Evolutionary conservation across 2,113 vertebrate species (phyloP).

Genomic region (Psettodes erumei): DNA sequence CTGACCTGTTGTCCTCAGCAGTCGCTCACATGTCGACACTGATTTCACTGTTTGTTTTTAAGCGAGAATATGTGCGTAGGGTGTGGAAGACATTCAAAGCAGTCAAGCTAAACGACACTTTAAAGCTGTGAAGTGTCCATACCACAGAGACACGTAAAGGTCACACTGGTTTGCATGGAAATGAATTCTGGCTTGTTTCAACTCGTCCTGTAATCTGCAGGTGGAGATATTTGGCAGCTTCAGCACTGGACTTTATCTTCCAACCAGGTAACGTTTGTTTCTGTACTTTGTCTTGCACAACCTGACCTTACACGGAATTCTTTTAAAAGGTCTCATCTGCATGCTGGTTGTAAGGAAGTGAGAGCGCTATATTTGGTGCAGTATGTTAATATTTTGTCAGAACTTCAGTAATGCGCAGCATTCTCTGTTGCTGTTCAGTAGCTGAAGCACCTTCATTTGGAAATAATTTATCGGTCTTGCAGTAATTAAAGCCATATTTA

Average conservation of each 20-base stretch:
- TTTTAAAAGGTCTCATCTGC: neutral
- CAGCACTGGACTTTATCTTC: constrained; percentile 97
- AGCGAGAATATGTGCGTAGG: neutral
- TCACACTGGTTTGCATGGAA: neutral
- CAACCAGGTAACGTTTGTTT: constrained; percentile 88
- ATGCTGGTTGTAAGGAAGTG: neutral
- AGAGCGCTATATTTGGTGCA: neutral
- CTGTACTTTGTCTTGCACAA: neutral
- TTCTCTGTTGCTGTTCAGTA: neutral
- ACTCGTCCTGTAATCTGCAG: constrained; percentile 77
- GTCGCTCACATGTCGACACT: neutral
- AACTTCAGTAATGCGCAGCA: neutral
- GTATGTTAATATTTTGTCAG: neutral
- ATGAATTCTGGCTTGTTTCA: neutral
- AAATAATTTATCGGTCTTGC: neutral
- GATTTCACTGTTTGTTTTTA: neutral
- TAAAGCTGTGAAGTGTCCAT: neutral
- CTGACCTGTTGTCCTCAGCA: neutral
- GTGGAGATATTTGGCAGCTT: constrained; percentile 99
- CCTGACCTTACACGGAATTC: neutral
- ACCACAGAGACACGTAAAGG: neutral
- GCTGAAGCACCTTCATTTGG: neutral
- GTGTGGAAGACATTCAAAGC: neutral
- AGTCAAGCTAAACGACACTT: neutral
- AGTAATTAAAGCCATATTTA: neutral